Base-by-base conservation (phyloP, 2,113 vertebrate species). In the Aptenodytes patagonicus region DNA sequence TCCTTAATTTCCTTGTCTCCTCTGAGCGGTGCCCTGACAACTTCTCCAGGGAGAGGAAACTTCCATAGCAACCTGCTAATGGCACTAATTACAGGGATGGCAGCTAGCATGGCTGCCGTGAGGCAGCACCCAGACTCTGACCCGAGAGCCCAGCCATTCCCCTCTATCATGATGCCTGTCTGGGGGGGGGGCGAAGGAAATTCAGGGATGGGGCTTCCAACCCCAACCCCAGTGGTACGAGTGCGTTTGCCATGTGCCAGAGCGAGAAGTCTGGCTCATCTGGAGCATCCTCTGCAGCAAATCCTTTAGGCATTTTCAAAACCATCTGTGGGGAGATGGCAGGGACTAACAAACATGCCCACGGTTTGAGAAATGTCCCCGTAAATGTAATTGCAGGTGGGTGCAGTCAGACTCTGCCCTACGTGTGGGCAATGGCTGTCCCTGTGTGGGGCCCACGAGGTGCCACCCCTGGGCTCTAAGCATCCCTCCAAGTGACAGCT, bases 231-330 rank as follows among this genome's bases (percentile, higher is more conserved):
- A 21, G 49, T 4, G 18, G 10, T 22, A 66, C 3, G 1, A n/a
- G 15, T 20, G 24, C 0, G 0, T 65, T 75, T 87, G n/a, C 68
- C 5, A 0, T 7, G n/a, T 1, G 1, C 38, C 60, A 68, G 7
- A 68, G 51, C n/a, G 13, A 79, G 26, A 47, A 82, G 7, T 11
- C 44, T 69, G 42, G 31, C 40, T 71, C 11, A 40, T 71, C 55
- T 55, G 31, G 51, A 24, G 20, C 17, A 38, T 87, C 8, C 42
- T 71, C 44, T 46, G 44, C 13, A 70, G 79, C 31, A 83, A 72
- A 88, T 76, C 55, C 29, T 62, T n/a, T 28, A 49, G 38, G 9
- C 12, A 15, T 83, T 90, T 90, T 62, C 55, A 60, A 47, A 92
- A 57, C 13, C 6, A 19, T 17, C 34, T 13, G 3, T 51, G 20